Evolutionary conservation across 1,140 invertebrate genomes (phyloP).

Genomic region (Nebria ingens): DNA sequence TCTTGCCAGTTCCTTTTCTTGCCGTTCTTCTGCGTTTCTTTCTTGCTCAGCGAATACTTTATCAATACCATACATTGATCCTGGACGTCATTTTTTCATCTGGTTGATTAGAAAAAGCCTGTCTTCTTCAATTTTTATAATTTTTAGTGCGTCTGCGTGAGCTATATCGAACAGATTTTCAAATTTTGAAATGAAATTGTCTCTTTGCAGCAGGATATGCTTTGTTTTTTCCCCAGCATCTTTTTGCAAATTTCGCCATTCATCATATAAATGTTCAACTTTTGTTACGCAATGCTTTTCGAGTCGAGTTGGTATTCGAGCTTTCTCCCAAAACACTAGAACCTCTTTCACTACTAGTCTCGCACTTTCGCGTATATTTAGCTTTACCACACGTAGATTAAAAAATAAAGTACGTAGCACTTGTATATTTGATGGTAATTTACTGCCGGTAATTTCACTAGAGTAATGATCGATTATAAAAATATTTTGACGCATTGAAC

Average conservation of each 20-base stretch:
- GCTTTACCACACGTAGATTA: too few species aligned
- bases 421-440: too few species aligned
- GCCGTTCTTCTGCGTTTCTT: conserved; percentile 15
- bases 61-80: conserved; percentile 21
- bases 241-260: conserved; percentile 25
- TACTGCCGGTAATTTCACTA: too few species aligned
- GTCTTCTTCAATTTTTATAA: conserved; percentile 24
- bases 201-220: conserved; percentile 16
- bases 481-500: too few species aligned
- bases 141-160: conserved; percentile 20
- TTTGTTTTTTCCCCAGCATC: conserved; percentile 21
- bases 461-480: too few species aligned
- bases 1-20: conserved; percentile 15
- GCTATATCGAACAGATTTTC: conserved; percentile 24
- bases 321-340: too few species aligned
- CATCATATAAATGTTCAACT: conserved; percentile 21
- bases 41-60: conserved; percentile 24
- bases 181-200: conserved; percentile 18
- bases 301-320: too few species aligned
- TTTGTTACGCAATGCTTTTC: conserved; percentile 26
- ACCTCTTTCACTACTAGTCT: too few species aligned
- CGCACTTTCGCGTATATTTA: too few species aligned
- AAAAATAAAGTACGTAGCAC: too few species aligned
- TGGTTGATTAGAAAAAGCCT: conserved; percentile 24
- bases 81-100: conserved; percentile 19